Percentiles rank a stretch among this genome's conserved stretches.
Conservation (phyloP, 1,140 invertebrate species). For the Pemphigus obesinymphae region DNA sequence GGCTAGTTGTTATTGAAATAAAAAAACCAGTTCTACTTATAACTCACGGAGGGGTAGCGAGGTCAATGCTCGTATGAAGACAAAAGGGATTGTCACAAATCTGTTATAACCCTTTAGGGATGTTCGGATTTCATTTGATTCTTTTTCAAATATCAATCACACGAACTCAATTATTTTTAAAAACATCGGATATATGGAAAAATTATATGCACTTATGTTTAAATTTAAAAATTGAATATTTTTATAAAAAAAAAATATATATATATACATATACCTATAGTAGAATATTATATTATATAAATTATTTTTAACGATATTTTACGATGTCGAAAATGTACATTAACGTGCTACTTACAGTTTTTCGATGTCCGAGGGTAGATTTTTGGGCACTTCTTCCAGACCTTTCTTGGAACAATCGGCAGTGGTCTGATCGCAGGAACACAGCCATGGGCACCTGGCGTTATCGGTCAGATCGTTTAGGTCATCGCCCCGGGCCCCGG, state of each 20-base stretch:
- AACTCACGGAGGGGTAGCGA: neutral
- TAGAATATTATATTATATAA: too few species aligned
- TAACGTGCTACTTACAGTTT: constrained; percentile 56
- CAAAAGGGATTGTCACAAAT: neutral
- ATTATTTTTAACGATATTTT: too few species aligned
- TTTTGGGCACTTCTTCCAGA: constrained; percentile 76
- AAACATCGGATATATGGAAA: too few species aligned
- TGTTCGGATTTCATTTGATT: too few species aligned
- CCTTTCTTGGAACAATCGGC: constrained; percentile 85
- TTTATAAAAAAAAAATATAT: too few species aligned
- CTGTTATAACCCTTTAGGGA: neutral
- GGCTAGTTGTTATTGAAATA: neutral
- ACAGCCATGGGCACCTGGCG: constrained; percentile 71
- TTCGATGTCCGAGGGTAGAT: constrained; percentile 86
- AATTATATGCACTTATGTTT: too few species aligned
- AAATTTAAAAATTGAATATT: too few species aligned
- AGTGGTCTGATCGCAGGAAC: constrained; percentile 77
- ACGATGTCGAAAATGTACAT: too few species aligned
- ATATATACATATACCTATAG: neutral
- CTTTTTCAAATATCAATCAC: neutral
- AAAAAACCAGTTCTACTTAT: constrained; percentile 16
- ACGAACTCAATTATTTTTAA: too few species aligned
- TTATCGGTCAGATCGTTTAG: constrained; percentile 67
- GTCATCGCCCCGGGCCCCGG: constrained; percentile 16
- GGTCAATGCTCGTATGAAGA: neutral